A percentile compares a stretch with the other conserved stretches of the same genome.
Conservation (phyloP, 2,888 invertebrate species). For the Schizotus pectinicornis region DNA sequence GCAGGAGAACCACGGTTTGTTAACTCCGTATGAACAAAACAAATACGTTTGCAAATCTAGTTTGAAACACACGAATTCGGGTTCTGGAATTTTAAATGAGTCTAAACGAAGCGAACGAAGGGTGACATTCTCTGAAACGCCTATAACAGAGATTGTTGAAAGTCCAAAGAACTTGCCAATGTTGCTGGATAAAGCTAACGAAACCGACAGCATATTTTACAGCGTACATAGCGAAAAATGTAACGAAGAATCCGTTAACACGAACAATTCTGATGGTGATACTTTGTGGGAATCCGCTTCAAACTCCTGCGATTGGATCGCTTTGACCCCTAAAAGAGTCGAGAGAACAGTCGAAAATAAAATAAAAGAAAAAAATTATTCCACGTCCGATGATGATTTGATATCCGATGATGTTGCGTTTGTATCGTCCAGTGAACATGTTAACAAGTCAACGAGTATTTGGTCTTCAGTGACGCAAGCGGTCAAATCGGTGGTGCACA, state of each 20-base stretch:
- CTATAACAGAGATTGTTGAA: conserved; percentile 19
- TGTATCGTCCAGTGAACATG: neutral
- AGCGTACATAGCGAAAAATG: conserved; percentile 1
- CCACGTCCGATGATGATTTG: neutral
- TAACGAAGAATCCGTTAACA: conserved; percentile 15
- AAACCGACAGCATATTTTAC: neutral
- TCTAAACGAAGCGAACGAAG: conserved; percentile 36
- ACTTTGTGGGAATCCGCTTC: conserved; percentile 33
- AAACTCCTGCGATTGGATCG: conserved; percentile 9
- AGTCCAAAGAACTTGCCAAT: neutral
- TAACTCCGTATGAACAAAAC: conserved; percentile 41
- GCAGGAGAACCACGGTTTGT: conserved; percentile 37
- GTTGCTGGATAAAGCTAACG: neutral
- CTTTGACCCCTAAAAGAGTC: conserved; percentile 4
- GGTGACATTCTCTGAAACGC: conserved; percentile 50
- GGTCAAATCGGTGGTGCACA: conserved; percentile 39
- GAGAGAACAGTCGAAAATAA: conserved; percentile 2
- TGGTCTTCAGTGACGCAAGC: conserved; percentile 46
- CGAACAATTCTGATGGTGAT: conserved; percentile 7
- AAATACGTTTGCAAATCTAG: conserved; percentile 16
- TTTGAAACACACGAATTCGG: conserved; percentile 16
- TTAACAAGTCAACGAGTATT: conserved; percentile 22
- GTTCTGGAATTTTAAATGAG: conserved; percentile 17
- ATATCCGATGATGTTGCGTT: neutral
- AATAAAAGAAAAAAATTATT: conserved; percentile 11